phyloP scores from a whole-genome alignment of 2,113 vertebrate genomes.

The Cyanoramphus novaezelandiae region DNA sequence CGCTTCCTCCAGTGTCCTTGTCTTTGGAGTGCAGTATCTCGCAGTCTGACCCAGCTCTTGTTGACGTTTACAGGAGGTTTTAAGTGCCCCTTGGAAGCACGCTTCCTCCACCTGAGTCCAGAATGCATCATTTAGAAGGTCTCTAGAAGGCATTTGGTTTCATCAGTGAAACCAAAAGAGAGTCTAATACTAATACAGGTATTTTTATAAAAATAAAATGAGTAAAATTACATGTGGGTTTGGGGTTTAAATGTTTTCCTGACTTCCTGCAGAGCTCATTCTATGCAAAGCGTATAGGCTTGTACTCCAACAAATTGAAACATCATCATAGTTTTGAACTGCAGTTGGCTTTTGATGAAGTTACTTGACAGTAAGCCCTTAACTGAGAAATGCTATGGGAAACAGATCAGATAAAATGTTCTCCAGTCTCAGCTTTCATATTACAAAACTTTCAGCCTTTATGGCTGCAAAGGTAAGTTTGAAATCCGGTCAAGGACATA shows the following conservation, averaged over 20 bases:
- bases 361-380: not conserved
- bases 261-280: not conserved
- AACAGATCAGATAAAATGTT: not conserved
- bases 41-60: not conserved
- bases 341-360: not conserved
- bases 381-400: not conserved
- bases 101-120: not conserved
- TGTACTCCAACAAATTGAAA: not conserved
- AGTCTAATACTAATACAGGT: not conserved
- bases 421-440: not conserved
- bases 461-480: not conserved
- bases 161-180: not conserved
- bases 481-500: not conserved
- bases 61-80: not conserved
- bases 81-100: not conserved
- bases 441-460: not conserved
- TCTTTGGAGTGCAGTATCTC: not conserved
- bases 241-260: not conserved
- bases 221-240: not conserved
- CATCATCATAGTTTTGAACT: not conserved
- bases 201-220: not conserved
- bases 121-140: not conserved
- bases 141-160: not conserved
- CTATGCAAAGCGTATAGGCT: not conserved
- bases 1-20: not conserved